These are phyloP conservation scores for Castor canadensis DNA, from an alignment of 2,113 vertebrate species.

Conservation along the genomic window DNA sequence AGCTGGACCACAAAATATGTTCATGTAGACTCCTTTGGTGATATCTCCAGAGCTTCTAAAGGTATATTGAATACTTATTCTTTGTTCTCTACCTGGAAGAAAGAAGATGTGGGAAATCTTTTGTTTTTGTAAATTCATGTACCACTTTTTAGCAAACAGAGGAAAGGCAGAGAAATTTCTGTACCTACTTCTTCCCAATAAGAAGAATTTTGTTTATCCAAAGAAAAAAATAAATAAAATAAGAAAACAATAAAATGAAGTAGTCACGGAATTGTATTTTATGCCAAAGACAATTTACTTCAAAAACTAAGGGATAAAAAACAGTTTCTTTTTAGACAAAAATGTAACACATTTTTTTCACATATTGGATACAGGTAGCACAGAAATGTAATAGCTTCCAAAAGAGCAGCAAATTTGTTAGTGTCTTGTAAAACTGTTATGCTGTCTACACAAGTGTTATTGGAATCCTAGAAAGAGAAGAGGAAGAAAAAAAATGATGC, in stretches of 20 bases:
- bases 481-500: not conserved
- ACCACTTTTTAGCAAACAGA: not conserved
- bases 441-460: not conserved
- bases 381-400: not conserved
- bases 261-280: not conserved
- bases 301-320: slow-evolving; percentile 10
- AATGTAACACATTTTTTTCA: not conserved
- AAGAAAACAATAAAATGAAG: not conserved
- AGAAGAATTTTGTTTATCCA: not conserved
- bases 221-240: not conserved
- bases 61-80: not conserved
- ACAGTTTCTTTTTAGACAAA: too few relatives aligned
- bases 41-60: not conserved
- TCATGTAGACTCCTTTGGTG: not conserved
- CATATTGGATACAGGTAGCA: not conserved
- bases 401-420: not conserved
- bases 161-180: not conserved
- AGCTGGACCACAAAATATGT: not conserved
- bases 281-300: not conserved
- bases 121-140: not conserved
- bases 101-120: not conserved
- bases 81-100: not conserved
- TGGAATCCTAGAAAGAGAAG: not conserved
- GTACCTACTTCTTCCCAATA: not conserved
- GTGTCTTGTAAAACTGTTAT: not conserved